Conservation (phyloP, 1,140 invertebrate species). For the Melipona quadrifasciata region DNA sequence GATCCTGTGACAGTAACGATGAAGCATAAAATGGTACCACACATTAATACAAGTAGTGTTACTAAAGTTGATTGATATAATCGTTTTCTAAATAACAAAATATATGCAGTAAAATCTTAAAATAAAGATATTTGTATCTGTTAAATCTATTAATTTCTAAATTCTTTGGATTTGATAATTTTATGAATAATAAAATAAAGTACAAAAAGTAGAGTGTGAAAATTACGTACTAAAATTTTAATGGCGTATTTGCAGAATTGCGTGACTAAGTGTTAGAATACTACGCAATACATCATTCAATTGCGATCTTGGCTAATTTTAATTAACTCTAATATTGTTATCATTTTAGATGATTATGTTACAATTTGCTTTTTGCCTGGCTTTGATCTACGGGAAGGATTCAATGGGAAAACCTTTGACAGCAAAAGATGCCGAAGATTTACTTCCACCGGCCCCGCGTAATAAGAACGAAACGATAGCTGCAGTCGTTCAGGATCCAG, state of each 20-base stretch:
- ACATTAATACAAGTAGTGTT: not conserved
- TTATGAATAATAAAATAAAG: not conserved
- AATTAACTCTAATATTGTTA: not conserved
- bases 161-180: not conserved
- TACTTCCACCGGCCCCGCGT: slow-evolving; percentile 55
- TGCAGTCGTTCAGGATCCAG: slow-evolving; percentile 61
- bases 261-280: not conserved
- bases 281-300: not conserved
- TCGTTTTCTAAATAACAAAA: not conserved
- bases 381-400: not conserved
- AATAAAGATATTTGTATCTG: not conserved
- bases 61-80: not conserved
- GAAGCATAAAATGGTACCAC: slow-evolving; percentile 22
- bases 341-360: not conserved
- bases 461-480: slow-evolving; percentile 61
- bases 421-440: slow-evolving; percentile 42
- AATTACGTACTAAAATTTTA: not conserved
- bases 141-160: not conserved
- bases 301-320: not conserved
- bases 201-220: not conserved
- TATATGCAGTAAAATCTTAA: not conserved
- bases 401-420: slow-evolving; percentile 36
- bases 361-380: not conserved
- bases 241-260: not conserved
- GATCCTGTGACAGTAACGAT: not conserved